These are phyloP conservation scores for Euphysa ruthae DNA, from an alignment of 30 jellyfish, hydroid and myxozoan species.

Conservation along the genomic window DNA sequence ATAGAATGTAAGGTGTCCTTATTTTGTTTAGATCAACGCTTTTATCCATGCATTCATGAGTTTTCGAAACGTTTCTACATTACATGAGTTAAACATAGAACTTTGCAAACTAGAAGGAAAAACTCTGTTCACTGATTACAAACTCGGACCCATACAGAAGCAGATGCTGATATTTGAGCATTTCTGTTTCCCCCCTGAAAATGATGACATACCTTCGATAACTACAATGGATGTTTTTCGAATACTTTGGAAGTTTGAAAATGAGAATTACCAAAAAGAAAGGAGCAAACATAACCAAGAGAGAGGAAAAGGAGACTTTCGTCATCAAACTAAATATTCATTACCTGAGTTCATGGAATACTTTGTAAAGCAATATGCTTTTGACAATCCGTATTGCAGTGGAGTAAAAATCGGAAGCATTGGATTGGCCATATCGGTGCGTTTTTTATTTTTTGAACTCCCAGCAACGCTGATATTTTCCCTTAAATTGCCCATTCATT, in stretches of 20 bases:
- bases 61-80: constrained; percentile 29
- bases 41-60: constrained; percentile 20
- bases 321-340: background rate
- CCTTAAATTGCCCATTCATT: no score
- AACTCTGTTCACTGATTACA: constrained; percentile 38
- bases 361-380: constrained; percentile 23
- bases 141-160: constrained; percentile 79
- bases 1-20: no score
- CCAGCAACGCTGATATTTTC: no score
- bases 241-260: constrained; percentile 15
- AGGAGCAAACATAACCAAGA: background rate
- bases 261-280: background rate
- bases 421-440: constrained; percentile 49
- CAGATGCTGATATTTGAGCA: constrained; percentile 35
- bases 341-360: constrained; percentile 33
- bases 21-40: constrained; percentile 22
- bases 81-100: constrained; percentile 56
- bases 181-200: constrained; percentile 57
- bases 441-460: no score
- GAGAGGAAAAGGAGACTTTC: background rate
- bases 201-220: constrained; percentile 25
- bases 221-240: constrained; percentile 26
- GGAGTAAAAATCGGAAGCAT: constrained; percentile 54
- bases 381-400: constrained; percentile 32
- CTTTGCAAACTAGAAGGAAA: constrained; percentile 39